Conservation (phyloP, 2,888 invertebrate genomes). For the Xestia sexstrigata region DNA sequence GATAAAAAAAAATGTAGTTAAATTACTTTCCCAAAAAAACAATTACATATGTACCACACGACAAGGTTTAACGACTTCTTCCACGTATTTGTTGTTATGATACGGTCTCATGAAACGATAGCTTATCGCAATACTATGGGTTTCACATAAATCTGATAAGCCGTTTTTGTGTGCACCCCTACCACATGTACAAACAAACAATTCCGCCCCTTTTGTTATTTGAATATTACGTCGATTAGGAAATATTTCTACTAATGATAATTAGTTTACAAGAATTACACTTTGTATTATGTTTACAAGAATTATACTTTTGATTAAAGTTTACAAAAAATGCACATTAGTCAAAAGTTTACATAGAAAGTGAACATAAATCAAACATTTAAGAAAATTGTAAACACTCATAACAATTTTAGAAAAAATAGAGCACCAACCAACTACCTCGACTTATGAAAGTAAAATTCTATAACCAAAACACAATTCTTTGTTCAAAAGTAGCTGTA, state of each 20-base stretch:
- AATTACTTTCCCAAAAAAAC: not conserved
- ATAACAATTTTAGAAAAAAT: not conserved
- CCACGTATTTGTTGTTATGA: slow-evolving; percentile 54
- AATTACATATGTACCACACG: slow-evolving; percentile 4
- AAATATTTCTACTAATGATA: slow-evolving; percentile 7
- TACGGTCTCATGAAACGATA: slow-evolving; percentile 44
- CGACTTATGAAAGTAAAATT: slow-evolving; percentile 13
- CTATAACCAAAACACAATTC: slow-evolving; percentile 37
- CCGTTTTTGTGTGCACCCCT: slow-evolving; percentile 42
- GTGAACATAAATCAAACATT: not conserved
- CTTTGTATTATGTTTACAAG: slow-evolving; percentile 6
- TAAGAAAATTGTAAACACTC: not conserved
- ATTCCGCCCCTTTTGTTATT: slow-evolving; percentile 26
- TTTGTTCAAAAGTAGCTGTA: slow-evolving; percentile 54
- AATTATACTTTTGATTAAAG: not conserved
- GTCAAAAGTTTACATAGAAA: not conserved
- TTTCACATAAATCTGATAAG: slow-evolving; percentile 56
- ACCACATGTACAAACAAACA: slow-evolving; percentile 52
- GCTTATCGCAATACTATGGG: slow-evolving; percentile 41
- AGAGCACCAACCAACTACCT: no score
- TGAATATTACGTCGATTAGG: not conserved
- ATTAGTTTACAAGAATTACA: slow-evolving; percentile 11
- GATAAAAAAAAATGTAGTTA: not conserved
- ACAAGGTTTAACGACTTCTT: slow-evolving; percentile 36
- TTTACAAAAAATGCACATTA: slow-evolving; percentile 14